Conservation (phyloP, 2,888 invertebrate genomes). For the Eristalis tenax region DNA sequence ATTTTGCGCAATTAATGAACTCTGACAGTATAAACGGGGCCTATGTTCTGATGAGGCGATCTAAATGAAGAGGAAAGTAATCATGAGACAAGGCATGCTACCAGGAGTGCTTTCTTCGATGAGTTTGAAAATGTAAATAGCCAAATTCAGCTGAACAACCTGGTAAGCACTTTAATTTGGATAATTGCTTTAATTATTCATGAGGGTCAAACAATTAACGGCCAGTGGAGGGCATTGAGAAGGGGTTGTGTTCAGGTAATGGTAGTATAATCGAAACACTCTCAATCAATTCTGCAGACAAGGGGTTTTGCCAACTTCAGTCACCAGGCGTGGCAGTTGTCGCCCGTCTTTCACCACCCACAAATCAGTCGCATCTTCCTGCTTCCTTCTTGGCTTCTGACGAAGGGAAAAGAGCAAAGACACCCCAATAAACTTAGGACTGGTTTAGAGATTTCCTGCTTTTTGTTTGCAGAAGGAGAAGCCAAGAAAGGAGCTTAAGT, state of each 20-base stretch:
- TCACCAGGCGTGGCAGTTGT: not conserved
- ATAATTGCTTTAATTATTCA: not conserved
- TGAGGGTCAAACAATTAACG: not conserved
- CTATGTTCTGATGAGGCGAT: not conserved
- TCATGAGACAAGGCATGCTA: not conserved
- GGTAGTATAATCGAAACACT: not conserved
- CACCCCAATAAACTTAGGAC: not conserved
- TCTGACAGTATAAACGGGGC: not conserved
- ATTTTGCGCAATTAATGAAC: constrained; percentile 1
- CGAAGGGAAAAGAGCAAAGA: not conserved
- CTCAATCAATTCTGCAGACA: not conserved
- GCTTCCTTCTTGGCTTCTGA: not conserved
- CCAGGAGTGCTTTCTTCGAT: not conserved
- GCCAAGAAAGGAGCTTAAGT: not conserved
- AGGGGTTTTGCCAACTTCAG: not conserved
- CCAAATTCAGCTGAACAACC: not conserved
- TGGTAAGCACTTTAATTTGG: not conserved
- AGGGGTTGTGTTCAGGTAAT: not conserved
- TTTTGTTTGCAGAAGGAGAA: not conserved
- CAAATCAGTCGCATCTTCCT: not conserved
- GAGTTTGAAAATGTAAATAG: not conserved
- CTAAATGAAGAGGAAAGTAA: not conserved
- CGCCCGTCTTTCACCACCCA: not conserved
- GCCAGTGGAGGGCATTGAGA: not conserved
- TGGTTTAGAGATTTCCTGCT: not conserved